Base-by-base conservation (phyloP, 2,888 invertebrate species). In the Electrophaes corylata region DNA sequence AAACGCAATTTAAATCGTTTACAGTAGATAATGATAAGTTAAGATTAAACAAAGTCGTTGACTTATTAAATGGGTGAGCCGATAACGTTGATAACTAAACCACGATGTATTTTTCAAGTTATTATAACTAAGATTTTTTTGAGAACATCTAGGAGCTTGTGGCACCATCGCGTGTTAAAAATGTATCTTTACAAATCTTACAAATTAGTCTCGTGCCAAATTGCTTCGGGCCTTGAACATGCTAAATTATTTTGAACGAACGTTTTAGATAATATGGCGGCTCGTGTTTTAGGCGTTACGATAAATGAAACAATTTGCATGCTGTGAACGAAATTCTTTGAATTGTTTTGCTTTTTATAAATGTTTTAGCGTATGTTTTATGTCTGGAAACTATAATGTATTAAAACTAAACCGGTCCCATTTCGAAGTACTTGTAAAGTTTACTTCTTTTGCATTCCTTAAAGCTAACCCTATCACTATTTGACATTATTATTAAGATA, bases 21-120 rank as follows among this genome's bases (percentile, higher is more conserved):
- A 68, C 62, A 71, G 67, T 76, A 44, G 77, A 78, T 79, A 81
- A 76, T 78, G 75, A 75, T 80, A 81, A 72, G 59, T 63, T 63
- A 64, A 81, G 86, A 86, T 86, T 78, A 84, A 64, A 48, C 61
- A 53, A 69, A 77, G 84, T 82, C 84, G 80, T 83, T 83, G 86
- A 85, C 86, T 75, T 62, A 73, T 16, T 16, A 71, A 72, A 74
- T 37, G 6, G 70, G 75, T 76, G 71, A 67, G 67, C 72, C 75
- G 84, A 84, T 83, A 86, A 49, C 39, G n/a, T 19, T 5, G 23
- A 12, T 43, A 29, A 16, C 11, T 10, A 20, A 37, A 16, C 37
- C 18, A 19, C 11, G 23, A 0, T 23, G 23, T 23, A 5, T 23
- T 23, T 23, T 23, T n/a, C n/a, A n/a, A n/a, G n/a, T n/a, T n/a